Base-by-base conservation (phyloP, 2,113 vertebrate species). In the Alligator sinensis region DNA sequence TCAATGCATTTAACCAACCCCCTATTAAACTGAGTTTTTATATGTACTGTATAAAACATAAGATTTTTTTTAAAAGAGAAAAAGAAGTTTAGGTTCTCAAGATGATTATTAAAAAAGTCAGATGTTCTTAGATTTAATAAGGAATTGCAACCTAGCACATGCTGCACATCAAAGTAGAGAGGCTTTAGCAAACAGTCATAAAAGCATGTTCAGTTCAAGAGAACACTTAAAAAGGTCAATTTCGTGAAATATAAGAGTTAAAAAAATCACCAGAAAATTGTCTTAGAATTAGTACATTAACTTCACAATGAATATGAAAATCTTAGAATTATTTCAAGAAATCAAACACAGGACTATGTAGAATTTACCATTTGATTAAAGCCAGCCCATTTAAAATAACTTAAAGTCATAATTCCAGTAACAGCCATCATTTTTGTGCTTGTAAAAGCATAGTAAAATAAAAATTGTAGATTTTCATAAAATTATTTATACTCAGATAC, bases 381-480 rank as follows among this genome's bases (percentile, higher is more conserved):
- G 75, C 81, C 70, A 93, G 80, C 38, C 14, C 22, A 82, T 66
- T 82, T 62, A 82, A 84, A 64, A 82, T 14, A 70, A 88, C 54
- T 90, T 59, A 61, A 84, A 88, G 19, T 60, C 89, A 86, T 79
- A 80, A 8, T 77, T 78, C 62, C 80, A 91, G 70, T 59, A 94
- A 86, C 12, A 91, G 92, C 63, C 87, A 94, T 77, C 22, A 85
- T 10, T 58, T 68, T 57, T 68, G 57, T 24, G 59, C 77, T 77
- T 78, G 54, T 83, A 94, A 92, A 92, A 83, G 87, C 12, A 17
- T 54, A 80, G 54, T 27, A 87, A 91, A 86, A 94, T 59, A 94
- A 47, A 47, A 92, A 94, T 58, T 30, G 77, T 55, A 93, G 62
- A 27, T 90, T 90, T 92, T 94, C 24, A 87, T 79, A 27, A 66